Evolutionary conservation across 2,797 vertebrate genomes (phyloP).

Genomic region (Arrhamphus sclerolepis): DNA sequence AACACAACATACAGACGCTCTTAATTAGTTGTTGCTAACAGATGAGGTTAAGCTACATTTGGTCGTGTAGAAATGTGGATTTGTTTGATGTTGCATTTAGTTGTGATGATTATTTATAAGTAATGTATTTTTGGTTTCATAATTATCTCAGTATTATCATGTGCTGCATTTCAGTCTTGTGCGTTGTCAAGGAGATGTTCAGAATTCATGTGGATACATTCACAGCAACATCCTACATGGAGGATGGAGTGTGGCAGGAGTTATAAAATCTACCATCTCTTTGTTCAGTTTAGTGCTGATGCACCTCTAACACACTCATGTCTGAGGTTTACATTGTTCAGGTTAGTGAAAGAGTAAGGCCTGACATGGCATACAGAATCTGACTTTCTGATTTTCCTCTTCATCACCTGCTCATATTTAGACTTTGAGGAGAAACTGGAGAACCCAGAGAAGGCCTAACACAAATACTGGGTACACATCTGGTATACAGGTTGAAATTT

Average conservation of each 20-base stretch:
- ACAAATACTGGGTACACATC: slow-evolving; percentile 5
- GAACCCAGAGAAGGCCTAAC: slow-evolving; percentile 1
- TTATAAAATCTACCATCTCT: slow-evolving; percentile 15
- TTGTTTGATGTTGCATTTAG: slow-evolving; percentile 2
- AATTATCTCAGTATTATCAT: slow-evolving; percentile 18
- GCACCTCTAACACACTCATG: neutral
- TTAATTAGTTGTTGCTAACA: neutral
- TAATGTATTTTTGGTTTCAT: slow-evolving; percentile 5
- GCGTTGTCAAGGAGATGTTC: slow-evolving; percentile 22
- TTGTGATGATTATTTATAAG: too few species aligned
- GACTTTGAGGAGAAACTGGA: slow-evolving; percentile 2
- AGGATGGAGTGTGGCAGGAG: too few species aligned
- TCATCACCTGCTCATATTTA: neutral
- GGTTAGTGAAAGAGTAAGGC: slow-evolving; percentile 7
- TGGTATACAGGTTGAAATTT: slow-evolving; percentile 12
- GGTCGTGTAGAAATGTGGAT: slow-evolving; percentile 5
- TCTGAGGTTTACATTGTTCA: slow-evolving; percentile 3
- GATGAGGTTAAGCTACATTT: neutral
- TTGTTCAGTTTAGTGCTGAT: slow-evolving; percentile 5
- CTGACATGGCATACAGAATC: slow-evolving; percentile 8
- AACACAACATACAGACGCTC: neutral
- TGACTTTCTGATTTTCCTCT: slow-evolving; percentile 1
- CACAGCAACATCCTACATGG: slow-evolving; percentile 31
- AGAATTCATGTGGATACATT: slow-evolving; percentile 35
- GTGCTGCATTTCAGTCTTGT: slow-evolving; percentile 10